Conservation (phyloP, 1,140 invertebrate species). For the Camponotus vicinus region DNA sequence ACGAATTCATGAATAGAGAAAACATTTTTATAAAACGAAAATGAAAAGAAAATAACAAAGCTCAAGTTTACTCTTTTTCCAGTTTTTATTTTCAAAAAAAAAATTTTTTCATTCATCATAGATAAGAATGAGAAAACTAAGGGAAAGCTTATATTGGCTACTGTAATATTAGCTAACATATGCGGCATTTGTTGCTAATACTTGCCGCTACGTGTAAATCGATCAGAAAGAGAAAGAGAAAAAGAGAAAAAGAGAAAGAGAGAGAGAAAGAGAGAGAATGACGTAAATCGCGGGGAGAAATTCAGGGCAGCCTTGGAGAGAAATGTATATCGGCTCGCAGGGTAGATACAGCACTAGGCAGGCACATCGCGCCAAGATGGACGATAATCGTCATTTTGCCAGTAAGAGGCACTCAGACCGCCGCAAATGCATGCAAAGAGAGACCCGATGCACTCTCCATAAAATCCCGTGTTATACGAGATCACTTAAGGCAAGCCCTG, state of each 20-base stretch:
- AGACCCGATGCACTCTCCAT: slow-evolving; percentile 86
- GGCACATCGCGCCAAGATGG: slow-evolving; percentile 74
- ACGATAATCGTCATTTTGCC: slow-evolving; percentile 82
- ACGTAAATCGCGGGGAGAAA: slow-evolving; percentile 62
- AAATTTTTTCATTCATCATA: not conserved
- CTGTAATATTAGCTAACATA: not conserved
- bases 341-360: slow-evolving; percentile 46
- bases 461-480: slow-evolving; percentile 86
- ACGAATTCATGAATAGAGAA: not conserved
- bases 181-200: not conserved
- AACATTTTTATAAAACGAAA: not conserved
- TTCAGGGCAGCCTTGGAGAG: slow-evolving; percentile 57
- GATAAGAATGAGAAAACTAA: not conserved
- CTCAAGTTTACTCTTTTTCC: not conserved
- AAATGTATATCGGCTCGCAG: slow-evolving; percentile 67
- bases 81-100: not conserved
- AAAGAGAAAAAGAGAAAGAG: no score
- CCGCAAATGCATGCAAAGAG: slow-evolving; percentile 82
- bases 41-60: not conserved
- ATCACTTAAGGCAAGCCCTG: slow-evolving; percentile 83
- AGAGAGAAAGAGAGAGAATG: not conserved
- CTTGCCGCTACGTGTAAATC: not conserved
- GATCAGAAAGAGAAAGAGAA: not conserved
- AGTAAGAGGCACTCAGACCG: slow-evolving; percentile 78
- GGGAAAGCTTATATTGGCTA: not conserved